Evolutionary conservation across 2,113 vertebrate species (phyloP).

Genomic region (Nycticebus coucang): DNA sequence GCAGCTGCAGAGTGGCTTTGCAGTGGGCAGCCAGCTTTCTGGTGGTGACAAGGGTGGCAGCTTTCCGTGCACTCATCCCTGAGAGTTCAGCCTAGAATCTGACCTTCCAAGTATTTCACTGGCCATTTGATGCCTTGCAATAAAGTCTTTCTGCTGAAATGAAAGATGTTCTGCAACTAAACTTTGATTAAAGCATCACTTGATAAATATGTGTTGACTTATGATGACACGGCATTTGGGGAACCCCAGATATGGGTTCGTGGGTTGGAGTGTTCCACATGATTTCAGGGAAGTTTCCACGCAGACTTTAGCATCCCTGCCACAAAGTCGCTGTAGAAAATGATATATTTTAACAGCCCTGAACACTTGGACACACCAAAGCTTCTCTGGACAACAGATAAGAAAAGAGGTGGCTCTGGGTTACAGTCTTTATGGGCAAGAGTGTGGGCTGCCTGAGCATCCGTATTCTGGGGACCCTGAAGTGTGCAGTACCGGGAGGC

Average conservation of each 20-base stretch:
- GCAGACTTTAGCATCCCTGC: not conserved
- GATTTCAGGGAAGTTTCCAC: not conserved
- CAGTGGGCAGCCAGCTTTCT: not conserved
- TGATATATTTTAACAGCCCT: not conserved
- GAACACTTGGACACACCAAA: not conserved
- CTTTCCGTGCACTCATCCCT: not conserved
- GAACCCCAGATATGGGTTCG: not conserved
- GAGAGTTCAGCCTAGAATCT: not conserved
- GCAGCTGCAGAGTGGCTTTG: not conserved
- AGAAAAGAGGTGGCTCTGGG: not conserved
- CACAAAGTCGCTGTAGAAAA: not conserved
- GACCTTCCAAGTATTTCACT: not conserved
- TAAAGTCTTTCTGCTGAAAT: not conserved
- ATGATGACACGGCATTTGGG: not conserved
- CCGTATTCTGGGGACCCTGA: not conserved
- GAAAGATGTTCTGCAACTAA: not conserved
- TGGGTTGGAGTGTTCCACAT: not conserved
- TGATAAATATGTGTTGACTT: not conserved
- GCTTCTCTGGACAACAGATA: not conserved
- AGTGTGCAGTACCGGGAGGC: not conserved
- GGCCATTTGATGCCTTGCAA: not conserved
- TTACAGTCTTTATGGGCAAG: not conserved
- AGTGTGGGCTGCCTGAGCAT: too few relatives aligned
- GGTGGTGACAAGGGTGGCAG: not conserved
- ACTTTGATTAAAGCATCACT: not conserved